phyloP scores from a whole-genome alignment of 2,113 vertebrate species.

The Sphaerodactylus townsendi region DNA sequence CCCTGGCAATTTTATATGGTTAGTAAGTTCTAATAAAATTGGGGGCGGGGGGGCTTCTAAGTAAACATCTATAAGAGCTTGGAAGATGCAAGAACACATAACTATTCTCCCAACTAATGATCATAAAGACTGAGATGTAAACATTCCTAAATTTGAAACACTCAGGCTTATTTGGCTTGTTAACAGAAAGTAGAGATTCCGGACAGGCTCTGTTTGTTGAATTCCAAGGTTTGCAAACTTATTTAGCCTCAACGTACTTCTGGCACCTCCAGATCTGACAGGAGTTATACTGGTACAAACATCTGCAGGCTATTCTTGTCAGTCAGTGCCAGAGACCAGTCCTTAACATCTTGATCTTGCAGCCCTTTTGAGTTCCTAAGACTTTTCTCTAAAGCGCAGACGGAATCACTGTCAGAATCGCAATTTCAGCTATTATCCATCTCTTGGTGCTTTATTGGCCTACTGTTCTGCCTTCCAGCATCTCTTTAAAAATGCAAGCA shows the following conservation, averaged over 20 bases:
- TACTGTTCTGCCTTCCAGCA: slow-evolving; percentile 20
- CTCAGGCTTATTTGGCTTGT: neutral
- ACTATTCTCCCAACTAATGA: neutral
- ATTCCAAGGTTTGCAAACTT: neutral
- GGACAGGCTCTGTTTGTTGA: neutral
- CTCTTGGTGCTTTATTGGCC: slow-evolving; percentile 13
- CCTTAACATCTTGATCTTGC: slow-evolving; percentile 7
- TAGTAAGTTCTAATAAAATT: neutral
- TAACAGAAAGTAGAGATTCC: neutral
- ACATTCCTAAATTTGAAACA: neutral
- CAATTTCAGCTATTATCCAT: slow-evolving; percentile 15
- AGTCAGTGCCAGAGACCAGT: slow-evolving; percentile 25
- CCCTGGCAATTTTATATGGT: neutral
- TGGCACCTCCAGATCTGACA: neutral
- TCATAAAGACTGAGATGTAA: neutral
- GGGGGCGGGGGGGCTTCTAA: too few species aligned
- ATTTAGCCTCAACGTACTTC: neutral
- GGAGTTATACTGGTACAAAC: neutral
- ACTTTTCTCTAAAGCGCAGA: slow-evolving; percentile 3
- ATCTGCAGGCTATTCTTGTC: neutral
- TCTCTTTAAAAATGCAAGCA: neutral
- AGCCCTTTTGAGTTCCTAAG: neutral
- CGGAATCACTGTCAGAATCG: slow-evolving; percentile 16
- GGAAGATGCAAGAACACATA: neutral
- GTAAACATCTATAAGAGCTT: neutral